Conservation (phyloP, 2,888 invertebrate genomes). For the Brassicogethes aeneus region DNA sequence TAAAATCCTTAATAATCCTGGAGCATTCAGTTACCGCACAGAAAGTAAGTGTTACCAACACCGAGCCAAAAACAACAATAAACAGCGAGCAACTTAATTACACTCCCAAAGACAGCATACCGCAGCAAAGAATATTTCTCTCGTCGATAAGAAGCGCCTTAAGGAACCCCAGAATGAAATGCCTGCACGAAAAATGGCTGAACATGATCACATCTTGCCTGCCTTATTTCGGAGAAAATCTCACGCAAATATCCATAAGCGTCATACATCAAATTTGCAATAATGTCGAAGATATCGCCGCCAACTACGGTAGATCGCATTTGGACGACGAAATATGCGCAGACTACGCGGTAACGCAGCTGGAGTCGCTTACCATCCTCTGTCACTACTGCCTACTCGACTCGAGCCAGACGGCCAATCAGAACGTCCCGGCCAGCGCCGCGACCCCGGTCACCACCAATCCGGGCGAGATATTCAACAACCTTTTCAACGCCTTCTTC, state of each 20-base stretch:
- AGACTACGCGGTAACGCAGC: constrained; percentile 68
- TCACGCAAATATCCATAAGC: constrained; percentile 67
- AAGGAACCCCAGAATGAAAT: constrained; percentile 58
- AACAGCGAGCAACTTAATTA: constrained; percentile 43
- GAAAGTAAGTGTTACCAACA: constrained; percentile 4
- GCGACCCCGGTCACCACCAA: constrained; percentile 47
- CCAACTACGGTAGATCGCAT: constrained; percentile 31
- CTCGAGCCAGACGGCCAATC: constrained; percentile 40
- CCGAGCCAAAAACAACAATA: constrained; percentile 24
- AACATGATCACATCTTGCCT: constrained; percentile 70
- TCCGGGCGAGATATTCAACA: constrained; percentile 67
- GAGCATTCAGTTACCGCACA: constrained; percentile 56
- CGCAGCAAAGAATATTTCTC: constrained; percentile 76
- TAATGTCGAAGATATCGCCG: constrained; percentile 57
- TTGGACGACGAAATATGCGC: constrained; percentile 51
- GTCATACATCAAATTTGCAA: constrained; percentile 71
- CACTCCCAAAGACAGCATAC: constrained; percentile 54
- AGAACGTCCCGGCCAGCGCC: constrained; percentile 26
- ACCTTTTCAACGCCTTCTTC: constrained; percentile 72
- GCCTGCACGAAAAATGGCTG: constrained; percentile 76
- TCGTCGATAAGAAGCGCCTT: constrained; percentile 70
- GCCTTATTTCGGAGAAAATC: constrained; percentile 68
- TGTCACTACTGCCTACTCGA: constrained; percentile 75
- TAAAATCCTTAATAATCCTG: constrained; percentile 63
- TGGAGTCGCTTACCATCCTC: constrained; percentile 69